These are phyloP conservation scores for Leucophenga varia DNA, from an alignment of 1,140 invertebrate genomes.

Conservation along the genomic window DNA sequence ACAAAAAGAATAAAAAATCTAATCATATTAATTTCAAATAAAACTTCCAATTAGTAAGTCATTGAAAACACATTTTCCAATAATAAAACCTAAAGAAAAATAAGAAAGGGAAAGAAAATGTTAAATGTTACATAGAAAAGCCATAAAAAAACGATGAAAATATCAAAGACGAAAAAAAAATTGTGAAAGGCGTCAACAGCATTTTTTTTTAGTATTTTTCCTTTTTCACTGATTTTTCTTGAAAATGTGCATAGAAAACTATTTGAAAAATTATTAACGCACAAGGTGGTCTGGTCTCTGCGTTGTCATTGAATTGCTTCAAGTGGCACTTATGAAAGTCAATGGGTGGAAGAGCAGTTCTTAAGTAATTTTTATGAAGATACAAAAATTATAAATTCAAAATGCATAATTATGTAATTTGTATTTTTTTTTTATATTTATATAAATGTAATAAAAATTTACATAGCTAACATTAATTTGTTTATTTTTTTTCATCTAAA, in stretches of 20 bases:
- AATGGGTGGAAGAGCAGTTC: slow-evolving; percentile 7
- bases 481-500: too few relatives aligned
- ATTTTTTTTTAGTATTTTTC: too few relatives aligned
- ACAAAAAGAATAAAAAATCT: slow-evolving; percentile 23
- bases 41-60: slow-evolving; percentile 38
- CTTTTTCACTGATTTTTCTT: too few relatives aligned
- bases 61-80: slow-evolving; percentile 45
- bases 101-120: too few relatives aligned
- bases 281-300: slow-evolving; percentile 25
- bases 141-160: neutral
- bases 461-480: too few relatives aligned
- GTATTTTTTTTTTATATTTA: too few relatives aligned
- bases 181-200: neutral
- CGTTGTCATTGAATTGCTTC: too few relatives aligned
- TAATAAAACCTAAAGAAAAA: too few relatives aligned
- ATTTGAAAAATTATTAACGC: slow-evolving; percentile 35
- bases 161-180: too few relatives aligned
- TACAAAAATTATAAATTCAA: slow-evolving; percentile 35
- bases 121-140: too few relatives aligned
- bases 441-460: too few relatives aligned
- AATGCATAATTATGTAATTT: slow-evolving; percentile 43
- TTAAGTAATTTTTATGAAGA: too few relatives aligned
- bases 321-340: slow-evolving; percentile 1
- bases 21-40: slow-evolving; percentile 46
- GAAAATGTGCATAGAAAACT: slow-evolving; percentile 6